Base-by-base conservation (phyloP, 2,113 vertebrate species). In the Oostethus manadensis region DNA sequence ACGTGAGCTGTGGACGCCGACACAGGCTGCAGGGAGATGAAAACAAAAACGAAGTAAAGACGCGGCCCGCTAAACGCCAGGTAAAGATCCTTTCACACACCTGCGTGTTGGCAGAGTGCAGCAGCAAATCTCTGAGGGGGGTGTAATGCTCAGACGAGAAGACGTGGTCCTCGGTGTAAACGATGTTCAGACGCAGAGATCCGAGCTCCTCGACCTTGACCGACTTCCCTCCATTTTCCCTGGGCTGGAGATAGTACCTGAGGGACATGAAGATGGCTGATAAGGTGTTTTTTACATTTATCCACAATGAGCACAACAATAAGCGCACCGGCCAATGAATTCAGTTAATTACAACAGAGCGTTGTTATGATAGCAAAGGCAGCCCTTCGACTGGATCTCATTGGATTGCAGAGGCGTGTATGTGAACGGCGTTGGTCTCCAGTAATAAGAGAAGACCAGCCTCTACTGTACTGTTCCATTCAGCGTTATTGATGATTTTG, bases 161-260 rank as follows among this genome's bases (percentile, higher is more conserved):
- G 69, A 98, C 97, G 7, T 99, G 95, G 81, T 99, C 97, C 71
- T 99, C 97, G 0, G 97, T 99, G 88, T 99, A 99, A 84, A 98
- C 92, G 38, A 99, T 94, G 60, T 99, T 99, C 68, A 99, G 76
- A 72, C 97, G 88, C 71, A 99, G 88, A 14, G 97, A 98, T 62
- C 97, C 97, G 0, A 99, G 89, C 58, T 98, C 97, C 20, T 95
- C 96, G 0, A 93, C 93, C 83, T 99, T 98, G 74, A 95, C 73
- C 2, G 90, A 92, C 76, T 96, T 98, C 54, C 92, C 88, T 49
- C 96, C 92, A 0, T 93, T 96, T 80, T 97, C 95, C 79, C 97
- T 91, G 46, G 97, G 97, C 87, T 94, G 94, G 49, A 99, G 91
- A 69, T 94, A 98, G 91, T 98, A 98, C 97, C 97, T 99, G 81